A percentile compares a stretch with the other conserved stretches of the same genome.
phyloP scores from a whole-genome alignment of 2,113 vertebrate genomes.

The Nerophis lumbriciformis region DNA sequence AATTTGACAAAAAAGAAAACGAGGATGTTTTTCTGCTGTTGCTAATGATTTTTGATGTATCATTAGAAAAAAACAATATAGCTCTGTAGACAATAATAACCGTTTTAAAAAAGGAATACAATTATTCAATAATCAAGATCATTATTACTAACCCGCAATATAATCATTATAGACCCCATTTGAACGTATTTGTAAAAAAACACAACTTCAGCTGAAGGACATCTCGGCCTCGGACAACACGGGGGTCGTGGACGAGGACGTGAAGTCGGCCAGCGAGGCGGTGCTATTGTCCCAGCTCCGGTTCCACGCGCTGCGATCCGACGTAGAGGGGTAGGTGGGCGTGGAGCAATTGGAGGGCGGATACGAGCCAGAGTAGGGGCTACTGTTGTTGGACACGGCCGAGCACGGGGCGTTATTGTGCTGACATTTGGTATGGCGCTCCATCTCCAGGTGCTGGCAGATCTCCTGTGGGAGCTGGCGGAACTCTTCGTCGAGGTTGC shows the following conservation, averaged over 20 bases:
- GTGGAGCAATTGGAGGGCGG: conserved; percentile 72
- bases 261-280: conserved; percentile 52
- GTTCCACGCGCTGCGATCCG: conserved; percentile 50
- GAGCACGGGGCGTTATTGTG: conserved; percentile 50
- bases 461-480: conserved; percentile 73
- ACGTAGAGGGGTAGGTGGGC: conserved; percentile 55
- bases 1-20: conserved; percentile 20
- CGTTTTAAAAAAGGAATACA: conserved; percentile 46
- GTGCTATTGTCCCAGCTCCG: conserved; percentile 60
- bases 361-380: conserved; percentile 52
- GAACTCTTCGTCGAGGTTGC: conserved; percentile 66
- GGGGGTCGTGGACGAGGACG: conserved; percentile 58
- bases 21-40: conserved; percentile 21
- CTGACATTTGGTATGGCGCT: conserved; percentile 66
- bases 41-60: conserved; percentile 6
- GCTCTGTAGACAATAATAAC: conserved; percentile 44
- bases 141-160: conserved; percentile 45
- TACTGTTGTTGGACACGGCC: conserved; percentile 56
- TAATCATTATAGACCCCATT: conserved; percentile 40
- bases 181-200: conserved; percentile 34
- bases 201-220: conserved; percentile 39
- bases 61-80: conserved; percentile 41
- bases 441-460: conserved; percentile 70
- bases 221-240: conserved; percentile 59
- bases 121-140: conserved; percentile 49